Percentiles rank a stretch among this genome's conserved stretches.
These are phyloP conservation scores for Trididemnum miniatum DNA, from an alignment of 23 tunicate genomes.

Conservation along the genomic window DNA sequence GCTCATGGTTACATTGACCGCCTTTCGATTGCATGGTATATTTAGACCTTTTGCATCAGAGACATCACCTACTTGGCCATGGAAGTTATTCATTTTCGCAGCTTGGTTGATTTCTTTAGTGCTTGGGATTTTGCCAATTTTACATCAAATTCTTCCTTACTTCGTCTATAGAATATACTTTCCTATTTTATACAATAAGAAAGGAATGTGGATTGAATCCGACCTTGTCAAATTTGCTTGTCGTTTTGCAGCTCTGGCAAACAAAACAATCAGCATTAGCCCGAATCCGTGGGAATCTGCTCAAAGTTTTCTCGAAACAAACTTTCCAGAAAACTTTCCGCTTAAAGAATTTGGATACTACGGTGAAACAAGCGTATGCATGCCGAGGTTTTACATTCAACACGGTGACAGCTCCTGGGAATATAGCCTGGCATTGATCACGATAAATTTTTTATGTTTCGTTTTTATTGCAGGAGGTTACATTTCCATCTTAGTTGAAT, in stretches of 20 bases:
- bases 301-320: not conserved
- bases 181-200: not conserved
- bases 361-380: slow-evolving; percentile 54
- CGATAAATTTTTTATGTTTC: slow-evolving; percentile 29
- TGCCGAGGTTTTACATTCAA: slow-evolving; percentile 39
- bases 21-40: slow-evolving; percentile 11
- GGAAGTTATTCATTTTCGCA: not conserved
- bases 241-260: not conserved
- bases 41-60: not conserved
- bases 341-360: slow-evolving; percentile 45
- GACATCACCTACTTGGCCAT: not conserved
- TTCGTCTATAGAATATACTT: slow-evolving; percentile 23
- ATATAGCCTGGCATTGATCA: slow-evolving; percentile 20
- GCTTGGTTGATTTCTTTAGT: slow-evolving; percentile 15
- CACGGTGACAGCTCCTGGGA: slow-evolving; percentile 36
- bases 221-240: slow-evolving; percentile 7
- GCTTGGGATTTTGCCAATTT: slow-evolving; percentile 22
- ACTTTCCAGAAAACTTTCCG: not conserved
- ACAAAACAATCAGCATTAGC: not conserved
- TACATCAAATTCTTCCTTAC: not conserved
- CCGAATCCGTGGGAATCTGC: not conserved
- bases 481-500: slow-evolving; percentile 2
- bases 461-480: slow-evolving; percentile 35
- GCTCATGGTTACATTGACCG: slow-evolving; percentile 8
- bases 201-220: not conserved